A percentile compares a stretch with the other conserved stretches of the same genome.
Conservation (phyloP, 2,113 vertebrate genomes). For the Zosterops pallidus region DNA sequence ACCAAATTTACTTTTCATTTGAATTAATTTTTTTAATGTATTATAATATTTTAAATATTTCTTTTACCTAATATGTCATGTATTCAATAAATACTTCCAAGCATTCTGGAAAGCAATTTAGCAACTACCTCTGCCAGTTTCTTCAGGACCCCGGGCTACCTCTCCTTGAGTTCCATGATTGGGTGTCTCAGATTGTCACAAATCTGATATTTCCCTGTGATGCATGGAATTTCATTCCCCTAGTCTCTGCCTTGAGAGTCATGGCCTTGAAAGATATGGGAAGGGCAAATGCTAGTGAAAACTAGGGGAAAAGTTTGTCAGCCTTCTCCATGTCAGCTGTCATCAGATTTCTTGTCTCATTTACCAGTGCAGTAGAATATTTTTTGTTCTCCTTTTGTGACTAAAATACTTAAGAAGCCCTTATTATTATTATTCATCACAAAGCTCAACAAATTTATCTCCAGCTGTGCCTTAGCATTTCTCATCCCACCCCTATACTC, state of each 20-base stretch:
- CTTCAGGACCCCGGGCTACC: background rate
- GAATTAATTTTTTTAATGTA: conserved; percentile 35
- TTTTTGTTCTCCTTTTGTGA: background rate
- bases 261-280: rapidly evolving
- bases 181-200: background rate
- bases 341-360: background rate
- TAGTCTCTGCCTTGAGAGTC: background rate
- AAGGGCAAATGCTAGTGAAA: background rate
- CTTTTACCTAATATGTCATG: background rate
- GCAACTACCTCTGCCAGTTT: background rate
- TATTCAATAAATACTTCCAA: background rate
- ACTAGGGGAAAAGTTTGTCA: background rate
- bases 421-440: background rate
- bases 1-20: conserved; percentile 18
- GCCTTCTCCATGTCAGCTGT: background rate
- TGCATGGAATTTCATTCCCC: background rate
- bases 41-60: background rate
- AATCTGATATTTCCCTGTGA: background rate
- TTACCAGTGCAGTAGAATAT: background rate
- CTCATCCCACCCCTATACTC: background rate
- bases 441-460: background rate
- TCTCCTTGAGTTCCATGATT: background rate
- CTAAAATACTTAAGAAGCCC: background rate
- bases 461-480: background rate
- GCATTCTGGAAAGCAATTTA: background rate